These are phyloP conservation scores for Harpalus rufipes DNA, from an alignment of 2,888 invertebrate genomes.

Conservation along the genomic window DNA sequence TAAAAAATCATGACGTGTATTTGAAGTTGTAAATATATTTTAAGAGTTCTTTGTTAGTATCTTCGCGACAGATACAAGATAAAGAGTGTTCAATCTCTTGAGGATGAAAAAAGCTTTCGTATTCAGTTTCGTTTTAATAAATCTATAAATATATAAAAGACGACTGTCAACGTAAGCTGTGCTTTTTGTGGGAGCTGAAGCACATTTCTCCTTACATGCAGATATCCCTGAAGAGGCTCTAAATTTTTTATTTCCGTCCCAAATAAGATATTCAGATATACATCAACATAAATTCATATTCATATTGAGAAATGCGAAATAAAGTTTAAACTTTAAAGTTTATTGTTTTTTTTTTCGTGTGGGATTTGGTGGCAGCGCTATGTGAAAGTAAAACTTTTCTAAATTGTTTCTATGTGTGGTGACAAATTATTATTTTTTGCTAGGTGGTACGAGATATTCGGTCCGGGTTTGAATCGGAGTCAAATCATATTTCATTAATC, in stretches of 20 bases:
- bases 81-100: neutral
- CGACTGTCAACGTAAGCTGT: neutral
- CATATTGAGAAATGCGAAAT: too few species aligned
- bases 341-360: too few species aligned
- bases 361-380: too few species aligned
- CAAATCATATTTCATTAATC: too few species aligned
- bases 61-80: neutral
- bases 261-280: neutral
- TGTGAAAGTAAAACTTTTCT: too few species aligned
- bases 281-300: neutral
- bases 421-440: too few species aligned
- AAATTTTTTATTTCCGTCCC: neutral
- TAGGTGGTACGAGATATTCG: too few species aligned
- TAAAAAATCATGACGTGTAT: constrained; percentile 2
- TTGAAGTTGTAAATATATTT: constrained; percentile 5
- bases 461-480: too few species aligned
- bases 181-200: too few species aligned
- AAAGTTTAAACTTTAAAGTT: too few species aligned
- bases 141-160: neutral
- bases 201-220: neutral
- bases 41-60: neutral
- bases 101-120: neutral
- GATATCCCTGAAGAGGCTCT: neutral
- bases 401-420: too few species aligned
- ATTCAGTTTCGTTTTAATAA: neutral